A percentile compares a stretch with the other conserved stretches of the same genome.
phyloP scores from a whole-genome alignment of 2,888 invertebrate genomes.

The Philereme transversata region DNA sequence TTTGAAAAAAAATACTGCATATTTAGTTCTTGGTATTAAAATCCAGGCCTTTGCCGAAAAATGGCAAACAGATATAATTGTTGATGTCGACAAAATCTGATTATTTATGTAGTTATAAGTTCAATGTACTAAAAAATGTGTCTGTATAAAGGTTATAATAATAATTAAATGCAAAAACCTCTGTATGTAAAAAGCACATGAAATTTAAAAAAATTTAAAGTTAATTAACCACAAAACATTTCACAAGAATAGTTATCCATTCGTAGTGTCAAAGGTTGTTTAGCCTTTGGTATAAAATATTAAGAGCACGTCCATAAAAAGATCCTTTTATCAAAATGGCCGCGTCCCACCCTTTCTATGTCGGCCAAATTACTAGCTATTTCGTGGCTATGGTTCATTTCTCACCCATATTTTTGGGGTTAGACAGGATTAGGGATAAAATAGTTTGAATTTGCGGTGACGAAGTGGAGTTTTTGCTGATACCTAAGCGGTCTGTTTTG shows the following conservation, averaged over 20 bases:
- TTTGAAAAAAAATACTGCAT: no score
- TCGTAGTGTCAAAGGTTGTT: constrained; percentile 30
- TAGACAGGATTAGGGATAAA: constrained; percentile 22
- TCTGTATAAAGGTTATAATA: no score
- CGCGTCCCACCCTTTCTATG: constrained; percentile 69
- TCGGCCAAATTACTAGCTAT: constrained; percentile 69
- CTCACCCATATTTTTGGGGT: constrained; percentile 42
- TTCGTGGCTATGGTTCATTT: constrained; percentile 51
- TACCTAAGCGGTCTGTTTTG: constrained; percentile 19
- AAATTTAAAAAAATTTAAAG: not conserved
- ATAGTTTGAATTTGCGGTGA: constrained; percentile 27
- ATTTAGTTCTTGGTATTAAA: no score
- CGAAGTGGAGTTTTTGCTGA: constrained; percentile 36
- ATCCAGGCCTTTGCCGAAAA: no score
- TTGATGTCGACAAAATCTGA: no score
- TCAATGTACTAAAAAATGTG: no score
- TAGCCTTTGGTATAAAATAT: constrained; percentile 32
- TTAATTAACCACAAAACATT: constrained; percentile 2
- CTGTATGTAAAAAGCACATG: no score
- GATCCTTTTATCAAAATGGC: constrained; percentile 57
- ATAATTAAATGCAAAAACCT: no score
- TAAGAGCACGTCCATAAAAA: constrained; percentile 57
- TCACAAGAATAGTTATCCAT: constrained; percentile 15
- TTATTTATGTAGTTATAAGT: no score
- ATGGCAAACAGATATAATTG: no score